Base-by-base conservation (phyloP, 2,113 vertebrate species). In the Rutilus rutilus region DNA sequence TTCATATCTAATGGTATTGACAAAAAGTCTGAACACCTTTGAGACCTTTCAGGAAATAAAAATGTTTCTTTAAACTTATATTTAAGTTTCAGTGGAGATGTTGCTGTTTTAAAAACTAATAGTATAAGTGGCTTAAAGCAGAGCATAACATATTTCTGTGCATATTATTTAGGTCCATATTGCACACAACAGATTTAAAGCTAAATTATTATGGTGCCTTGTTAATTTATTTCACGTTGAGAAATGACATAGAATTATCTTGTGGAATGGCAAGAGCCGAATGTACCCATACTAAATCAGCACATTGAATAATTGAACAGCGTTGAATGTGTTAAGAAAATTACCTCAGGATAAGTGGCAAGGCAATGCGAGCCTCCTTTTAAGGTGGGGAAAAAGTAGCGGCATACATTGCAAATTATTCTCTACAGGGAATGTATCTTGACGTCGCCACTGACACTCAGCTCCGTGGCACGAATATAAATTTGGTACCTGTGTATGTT, bases 271-370 rank as follows among this genome's bases (percentile, higher is more conserved):
- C 75, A 78, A 14, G 45, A 87, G 62, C 82, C 21, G 69, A 39
- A 30, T 75, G 88, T 82, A 74, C 83, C 47, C 83, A 71, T 71
- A 81, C 79, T 87, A 89, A 85, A 89, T 87, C 78, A 85, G 79
- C 69, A n/a, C 47, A 25, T 76, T 89, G 86, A 89, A 87, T 89
- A 85, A 89, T 85, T 89, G 64, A 89, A 87, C 39, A 87, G 54
- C 64, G 54, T 47, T n/a, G 85, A 89, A 86, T 62, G 88, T 89
- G 78, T 89, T 87, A 89, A 87, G 88, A 85, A 85, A 89, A 89
- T 87, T 89, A 89, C 86, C 83, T 83, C 74, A 21, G 83, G 78
- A 84, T 85, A 85, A 87, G 74, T 75, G 74, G 77, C 65, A 78
- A 39, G 74, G 69, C 74, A 85, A 69, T 47, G 33, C 52, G 25